Percentiles rank a stretch among this genome's conserved stretches.
Conservation (phyloP, 2,113 vertebrate species). For the Donacobius atricapilla region DNA sequence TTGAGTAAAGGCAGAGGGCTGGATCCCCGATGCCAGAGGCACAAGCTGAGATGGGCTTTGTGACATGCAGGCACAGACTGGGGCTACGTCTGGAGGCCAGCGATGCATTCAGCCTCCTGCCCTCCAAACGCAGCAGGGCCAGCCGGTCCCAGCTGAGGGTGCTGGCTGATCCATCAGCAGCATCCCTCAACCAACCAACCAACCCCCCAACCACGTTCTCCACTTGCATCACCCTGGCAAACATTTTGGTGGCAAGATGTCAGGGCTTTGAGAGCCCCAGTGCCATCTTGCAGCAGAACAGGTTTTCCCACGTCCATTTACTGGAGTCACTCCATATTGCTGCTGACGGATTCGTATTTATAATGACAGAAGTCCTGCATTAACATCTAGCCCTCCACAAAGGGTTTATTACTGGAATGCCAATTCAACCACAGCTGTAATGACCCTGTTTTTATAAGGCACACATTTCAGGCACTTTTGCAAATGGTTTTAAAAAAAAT, state of each 20-base stretch:
- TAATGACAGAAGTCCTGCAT: constrained; percentile 18
- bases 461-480: constrained; percentile 43
- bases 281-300: neutral
- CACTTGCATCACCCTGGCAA: neutral
- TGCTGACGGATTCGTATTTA: constrained; percentile 11
- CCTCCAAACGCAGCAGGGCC: neutral
- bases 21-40: neutral
- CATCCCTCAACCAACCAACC: neutral
- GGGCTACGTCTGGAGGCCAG: accelerated
- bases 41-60: neutral
- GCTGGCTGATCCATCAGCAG: accelerated
- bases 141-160: neutral
- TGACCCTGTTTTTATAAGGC: constrained; percentile 49
- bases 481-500: constrained; percentile 47
- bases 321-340: neutral
- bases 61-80: neutral
- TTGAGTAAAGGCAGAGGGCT: neutral
- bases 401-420: constrained; percentile 43
- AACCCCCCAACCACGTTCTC: no score
- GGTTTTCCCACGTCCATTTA: neutral
- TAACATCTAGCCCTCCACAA: constrained; percentile 40
- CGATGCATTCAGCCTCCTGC: neutral
- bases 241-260: neutral
- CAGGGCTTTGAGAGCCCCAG: neutral
- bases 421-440: constrained; percentile 48